phyloP scores from a whole-genome alignment of 2,888 invertebrate genomes.

The Nasonia oneida region DNA sequence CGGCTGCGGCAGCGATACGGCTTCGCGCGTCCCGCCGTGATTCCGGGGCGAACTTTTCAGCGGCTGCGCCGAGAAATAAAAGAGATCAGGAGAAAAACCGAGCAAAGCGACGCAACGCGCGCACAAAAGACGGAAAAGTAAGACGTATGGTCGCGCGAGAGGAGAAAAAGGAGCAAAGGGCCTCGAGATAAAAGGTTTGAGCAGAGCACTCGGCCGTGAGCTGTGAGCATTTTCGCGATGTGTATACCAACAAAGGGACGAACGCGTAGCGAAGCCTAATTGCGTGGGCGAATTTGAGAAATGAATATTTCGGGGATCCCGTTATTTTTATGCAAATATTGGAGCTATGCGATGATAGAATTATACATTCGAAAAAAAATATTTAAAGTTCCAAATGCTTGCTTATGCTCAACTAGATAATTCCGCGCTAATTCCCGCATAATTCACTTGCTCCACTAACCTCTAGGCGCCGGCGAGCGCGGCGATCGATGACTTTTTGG shows the following conservation, averaged over 20 bases:
- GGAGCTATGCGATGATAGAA: too few species aligned
- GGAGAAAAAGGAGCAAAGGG: neutral
- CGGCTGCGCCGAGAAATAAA: neutral
- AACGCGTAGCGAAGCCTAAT: neutral
- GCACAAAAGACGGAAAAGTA: slow-evolving; percentile 4
- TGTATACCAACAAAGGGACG: neutral
- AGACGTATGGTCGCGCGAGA: neutral
- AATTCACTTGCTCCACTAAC: neutral
- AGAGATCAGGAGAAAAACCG: slow-evolving; percentile 11
- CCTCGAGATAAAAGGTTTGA: slow-evolving; percentile 9
- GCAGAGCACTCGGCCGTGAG: neutral
- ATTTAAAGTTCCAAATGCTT: too few species aligned
- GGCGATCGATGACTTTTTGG: neutral
- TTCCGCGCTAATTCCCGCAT: too few species aligned
- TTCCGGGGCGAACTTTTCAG: neutral
- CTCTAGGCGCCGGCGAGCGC: neutral
- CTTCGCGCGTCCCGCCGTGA: neutral
- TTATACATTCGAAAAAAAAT: too few species aligned
- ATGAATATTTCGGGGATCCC: too few species aligned
- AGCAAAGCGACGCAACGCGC: neutral
- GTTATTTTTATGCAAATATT: too few species aligned
- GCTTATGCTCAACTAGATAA: too few species aligned
- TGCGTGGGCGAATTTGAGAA: too few species aligned
- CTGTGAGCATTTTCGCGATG: neutral
- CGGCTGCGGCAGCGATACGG: neutral